Percentiles rank a stretch among this genome's conserved stretches.
Conservation (phyloP, 2,797 vertebrate genomes). For the Poecilia wingei region DNA sequence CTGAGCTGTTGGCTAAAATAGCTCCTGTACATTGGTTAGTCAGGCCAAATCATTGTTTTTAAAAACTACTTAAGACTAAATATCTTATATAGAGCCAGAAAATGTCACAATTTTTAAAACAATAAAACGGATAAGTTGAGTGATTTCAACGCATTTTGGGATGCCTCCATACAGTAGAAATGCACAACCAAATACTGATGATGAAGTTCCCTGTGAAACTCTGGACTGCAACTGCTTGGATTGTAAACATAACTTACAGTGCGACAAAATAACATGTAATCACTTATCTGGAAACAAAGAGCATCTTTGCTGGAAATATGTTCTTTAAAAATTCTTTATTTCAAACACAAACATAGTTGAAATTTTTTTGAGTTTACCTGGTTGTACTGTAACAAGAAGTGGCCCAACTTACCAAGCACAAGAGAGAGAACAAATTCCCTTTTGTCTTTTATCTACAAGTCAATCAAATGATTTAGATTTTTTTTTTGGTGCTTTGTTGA, state of each 20-base stretch:
- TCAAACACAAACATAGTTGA: background rate
- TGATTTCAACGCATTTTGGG: background rate
- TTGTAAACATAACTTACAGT: background rate
- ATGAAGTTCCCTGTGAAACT: background rate
- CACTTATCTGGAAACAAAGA: background rate
- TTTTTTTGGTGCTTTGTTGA: conserved; percentile 67
- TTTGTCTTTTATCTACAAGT: conserved; percentile 36
- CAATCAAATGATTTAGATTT: conserved; percentile 69
- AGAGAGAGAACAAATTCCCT: conserved; percentile 66
- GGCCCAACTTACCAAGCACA: conserved; percentile 56
- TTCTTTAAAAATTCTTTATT: background rate
- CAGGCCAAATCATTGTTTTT: background rate
- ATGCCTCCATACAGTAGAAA: background rate
- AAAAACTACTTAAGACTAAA: background rate
- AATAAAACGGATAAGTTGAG: background rate
- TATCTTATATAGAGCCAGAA: background rate
- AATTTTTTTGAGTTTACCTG: background rate
- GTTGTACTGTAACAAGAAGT: conserved; percentile 23
- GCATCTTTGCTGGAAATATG: background rate
- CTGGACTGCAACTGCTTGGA: background rate
- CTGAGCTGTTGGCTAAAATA: conserved; percentile 3
- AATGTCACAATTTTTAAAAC: background rate
- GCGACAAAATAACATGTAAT: background rate
- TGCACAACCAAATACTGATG: background rate
- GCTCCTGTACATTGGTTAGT: background rate